Percentiles rank a stretch among this genome's conserved stretches.
Conservation (phyloP, 2,888 invertebrate genomes). For the Eumerus sabulonum region DNA sequence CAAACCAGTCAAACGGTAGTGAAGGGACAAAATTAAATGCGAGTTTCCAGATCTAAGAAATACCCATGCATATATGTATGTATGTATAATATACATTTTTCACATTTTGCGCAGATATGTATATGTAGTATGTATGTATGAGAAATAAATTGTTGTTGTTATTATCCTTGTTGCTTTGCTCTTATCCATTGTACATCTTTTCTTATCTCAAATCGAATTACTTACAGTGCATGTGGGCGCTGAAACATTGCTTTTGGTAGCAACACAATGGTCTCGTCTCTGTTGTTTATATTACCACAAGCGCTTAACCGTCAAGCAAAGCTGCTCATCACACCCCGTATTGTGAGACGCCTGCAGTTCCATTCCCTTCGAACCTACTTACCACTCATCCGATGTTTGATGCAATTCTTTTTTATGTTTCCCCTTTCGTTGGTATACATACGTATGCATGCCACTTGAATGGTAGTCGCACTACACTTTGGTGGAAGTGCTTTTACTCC, state of each 20-base stretch:
- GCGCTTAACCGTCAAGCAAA: constrained; percentile 62
- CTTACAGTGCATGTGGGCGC: constrained; percentile 55
- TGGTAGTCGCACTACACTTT: constrained; percentile 6
- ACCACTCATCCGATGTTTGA: constrained; percentile 48
- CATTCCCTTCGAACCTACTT: constrained; percentile 10
- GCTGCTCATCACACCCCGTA: constrained; percentile 53
- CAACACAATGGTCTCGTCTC: constrained; percentile 39
- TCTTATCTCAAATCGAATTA: constrained; percentile 68
- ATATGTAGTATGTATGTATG: too few species aligned
- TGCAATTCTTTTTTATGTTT: constrained; percentile 39
- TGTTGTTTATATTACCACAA: constrained; percentile 64
- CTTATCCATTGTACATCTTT: constrained; percentile 48
- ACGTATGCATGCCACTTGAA: constrained; percentile 8
- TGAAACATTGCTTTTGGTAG: constrained; percentile 49
- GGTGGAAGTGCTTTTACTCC: constrained; percentile 38
- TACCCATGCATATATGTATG: too few species aligned
- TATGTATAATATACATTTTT: too few species aligned
- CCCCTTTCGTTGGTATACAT: background rate
- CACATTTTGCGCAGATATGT: too few species aligned
- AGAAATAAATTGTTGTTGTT: too few species aligned
- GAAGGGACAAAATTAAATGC: too few species aligned
- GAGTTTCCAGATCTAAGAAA: too few species aligned
- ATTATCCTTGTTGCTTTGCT: too few species aligned
- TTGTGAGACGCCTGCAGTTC: constrained; percentile 13
- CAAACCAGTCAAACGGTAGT: too few species aligned